Conservation (phyloP, 1,140 invertebrate genomes). For the Pseudomyrmex gracilis region DNA sequence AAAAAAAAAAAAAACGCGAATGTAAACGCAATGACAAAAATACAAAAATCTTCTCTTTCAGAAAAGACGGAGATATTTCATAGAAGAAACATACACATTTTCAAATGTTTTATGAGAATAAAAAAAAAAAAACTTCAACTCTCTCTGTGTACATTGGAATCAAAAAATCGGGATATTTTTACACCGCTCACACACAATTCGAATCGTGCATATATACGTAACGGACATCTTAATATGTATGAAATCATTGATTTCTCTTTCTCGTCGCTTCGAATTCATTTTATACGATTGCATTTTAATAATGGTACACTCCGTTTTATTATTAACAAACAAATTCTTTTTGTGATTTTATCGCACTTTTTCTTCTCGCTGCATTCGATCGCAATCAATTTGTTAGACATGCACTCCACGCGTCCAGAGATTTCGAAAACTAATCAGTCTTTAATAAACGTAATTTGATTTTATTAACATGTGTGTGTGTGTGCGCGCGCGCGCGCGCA, state of each 20-base stretch:
- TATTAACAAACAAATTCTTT: constrained; percentile 32
- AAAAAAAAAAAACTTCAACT: constrained; percentile 9
- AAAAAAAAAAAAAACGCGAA: background rate
- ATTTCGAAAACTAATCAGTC: constrained; percentile 2
- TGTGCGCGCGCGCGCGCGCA: too few species aligned
- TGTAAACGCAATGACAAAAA: constrained; percentile 9
- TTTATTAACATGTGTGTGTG: too few species aligned
- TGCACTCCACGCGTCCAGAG: background rate
- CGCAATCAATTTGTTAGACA: background rate
- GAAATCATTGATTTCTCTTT: constrained; percentile 57
- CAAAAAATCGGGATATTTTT: constrained; percentile 21
- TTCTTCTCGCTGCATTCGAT: background rate
- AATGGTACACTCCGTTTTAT: constrained; percentile 5
- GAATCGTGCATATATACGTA: background rate
- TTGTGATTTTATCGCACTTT: constrained; percentile 13
- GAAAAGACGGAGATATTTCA: background rate
- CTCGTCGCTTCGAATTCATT: constrained; percentile 24
- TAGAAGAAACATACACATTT: background rate
- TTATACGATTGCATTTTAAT: background rate
- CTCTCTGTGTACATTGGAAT: background rate
- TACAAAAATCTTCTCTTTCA: constrained; percentile 5
- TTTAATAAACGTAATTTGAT: background rate
- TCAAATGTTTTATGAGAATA: constrained; percentile 34
- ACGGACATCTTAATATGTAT: constrained; percentile 44
- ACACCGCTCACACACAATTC: constrained; percentile 22